Evolutionary conservation across 2,797 vertebrate species (phyloP).

Genomic region (Chlorospingus flavigularis): DNA sequence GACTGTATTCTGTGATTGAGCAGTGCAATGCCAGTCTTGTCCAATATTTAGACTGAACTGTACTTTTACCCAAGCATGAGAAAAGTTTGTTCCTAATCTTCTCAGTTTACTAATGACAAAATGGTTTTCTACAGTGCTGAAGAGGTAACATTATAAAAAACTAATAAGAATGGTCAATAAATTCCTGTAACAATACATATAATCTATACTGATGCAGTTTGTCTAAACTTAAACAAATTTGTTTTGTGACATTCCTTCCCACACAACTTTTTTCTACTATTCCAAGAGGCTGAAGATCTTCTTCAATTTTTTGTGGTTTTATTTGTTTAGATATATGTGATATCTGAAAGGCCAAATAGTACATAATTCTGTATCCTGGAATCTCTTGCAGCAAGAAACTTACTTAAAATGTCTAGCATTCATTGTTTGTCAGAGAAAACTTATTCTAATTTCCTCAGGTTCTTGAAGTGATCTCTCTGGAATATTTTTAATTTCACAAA

Average conservation of each 20-base stretch:
- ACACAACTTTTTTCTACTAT: neutral
- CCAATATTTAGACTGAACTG: neutral
- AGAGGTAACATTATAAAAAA: neutral
- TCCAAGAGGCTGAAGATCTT: neutral
- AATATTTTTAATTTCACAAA: neutral
- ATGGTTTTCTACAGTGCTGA: neutral
- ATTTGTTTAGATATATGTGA: neutral
- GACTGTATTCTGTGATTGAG: neutral
- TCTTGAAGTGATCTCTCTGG: neutral
- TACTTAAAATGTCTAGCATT: neutral
- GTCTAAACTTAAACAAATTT: neutral
- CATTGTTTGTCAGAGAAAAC: neutral
- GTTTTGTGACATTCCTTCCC: neutral
- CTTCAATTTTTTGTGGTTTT: neutral
- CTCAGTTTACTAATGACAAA: neutral
- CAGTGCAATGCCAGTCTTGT: neutral
- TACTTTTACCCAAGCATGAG: neutral
- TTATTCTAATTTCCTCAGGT: neutral
- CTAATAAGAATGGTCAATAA: neutral
- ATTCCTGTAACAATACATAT: neutral
- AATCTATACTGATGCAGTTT: neutral
- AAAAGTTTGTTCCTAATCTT: neutral
- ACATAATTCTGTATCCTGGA: neutral
- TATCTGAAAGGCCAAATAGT: neutral
- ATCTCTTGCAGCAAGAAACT: neutral